Conservation (phyloP, 2,797 vertebrate species). For the Lepus townsendii region DNA sequence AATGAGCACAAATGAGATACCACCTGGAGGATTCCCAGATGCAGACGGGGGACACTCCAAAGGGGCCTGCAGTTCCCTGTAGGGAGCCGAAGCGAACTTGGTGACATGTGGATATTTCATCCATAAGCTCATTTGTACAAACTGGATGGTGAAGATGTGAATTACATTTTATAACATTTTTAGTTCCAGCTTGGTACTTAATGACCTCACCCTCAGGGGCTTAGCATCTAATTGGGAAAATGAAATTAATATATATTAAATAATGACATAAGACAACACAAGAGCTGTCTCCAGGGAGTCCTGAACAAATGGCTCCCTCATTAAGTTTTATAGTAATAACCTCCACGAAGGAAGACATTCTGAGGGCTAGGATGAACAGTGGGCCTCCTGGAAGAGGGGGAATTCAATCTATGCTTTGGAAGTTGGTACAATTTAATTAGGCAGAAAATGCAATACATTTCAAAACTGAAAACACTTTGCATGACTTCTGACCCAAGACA, state of each 20-base stretch:
- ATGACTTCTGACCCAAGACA: slow-evolving; percentile 50
- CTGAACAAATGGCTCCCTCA: slow-evolving; percentile 34
- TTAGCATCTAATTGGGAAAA: slow-evolving; percentile 71
- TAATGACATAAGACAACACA: slow-evolving; percentile 64
- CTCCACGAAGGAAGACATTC: slow-evolving; percentile 50
- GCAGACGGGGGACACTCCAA: neutral
- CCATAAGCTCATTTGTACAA: slow-evolving; percentile 44
- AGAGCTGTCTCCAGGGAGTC: slow-evolving; percentile 64
- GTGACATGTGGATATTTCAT: neutral
- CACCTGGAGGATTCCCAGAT: neutral
- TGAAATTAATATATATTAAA: slow-evolving; percentile 80
- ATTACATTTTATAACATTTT: slow-evolving; percentile 62
- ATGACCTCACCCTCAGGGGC: slow-evolving; percentile 44
- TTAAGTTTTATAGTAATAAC: slow-evolving; percentile 64
- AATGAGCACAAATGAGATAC: slow-evolving; percentile 31
- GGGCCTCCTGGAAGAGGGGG: neutral
- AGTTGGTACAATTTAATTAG: slow-evolving; percentile 49
- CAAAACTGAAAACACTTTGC: slow-evolving; percentile 49
- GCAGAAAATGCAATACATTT: neutral
- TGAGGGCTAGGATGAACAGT: neutral
- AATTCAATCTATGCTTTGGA: slow-evolving; percentile 42
- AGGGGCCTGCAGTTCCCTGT: neutral
- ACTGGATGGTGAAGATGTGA: slow-evolving; percentile 16
- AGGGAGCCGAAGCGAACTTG: neutral
- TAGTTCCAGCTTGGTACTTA: slow-evolving; percentile 61